Evolutionary conservation across 2,797 vertebrate species (phyloP), one percentile per base, ranked within the genome.

Genomic region (Psittacula derbiana): DNA sequence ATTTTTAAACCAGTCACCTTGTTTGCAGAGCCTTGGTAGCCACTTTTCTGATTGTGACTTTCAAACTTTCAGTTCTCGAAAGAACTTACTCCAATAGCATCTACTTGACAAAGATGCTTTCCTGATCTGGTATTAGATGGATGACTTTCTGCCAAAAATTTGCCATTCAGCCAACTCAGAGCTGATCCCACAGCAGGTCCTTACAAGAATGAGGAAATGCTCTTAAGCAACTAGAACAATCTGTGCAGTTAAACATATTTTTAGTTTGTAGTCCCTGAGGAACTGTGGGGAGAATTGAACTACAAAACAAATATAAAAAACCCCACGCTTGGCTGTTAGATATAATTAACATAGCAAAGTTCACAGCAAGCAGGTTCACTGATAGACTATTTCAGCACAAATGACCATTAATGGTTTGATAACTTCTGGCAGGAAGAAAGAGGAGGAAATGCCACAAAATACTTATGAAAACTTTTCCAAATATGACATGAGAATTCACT

Each of bases 131-230:
- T 83, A 64, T 81, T 55, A 86, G 57, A 55, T 55, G 57, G 52
- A 86, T 86, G 62, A 64, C 27, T 88, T 79, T 80, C 80, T 84
- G 87, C 62, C 89, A 90, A 81, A 90, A 72, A 64, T 60, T 64
- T 93, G 67, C 71, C 82, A 73, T 92, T 92, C 73, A 62, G 85
- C 92, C 89, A 93, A 69, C 46, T 92, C 58, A 43, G 82, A 94
- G 66, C 62, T 81, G 66, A 85, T 96, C 87, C 80, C 76, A 86
- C 53, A 88, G 70, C 85, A 94, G 81, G 85, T 79, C 60, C 66
- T 83, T 90, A 66, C 40, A 97, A 52, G 85, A 94, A 88, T 91
- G 92, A 92, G 90, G 80, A 97, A 95, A 90, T 61, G 62, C 28
- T 92, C 62, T 93, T 88, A 52, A 91, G 80, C 80, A 92, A 55